These are phyloP conservation scores for Cheilosia pagana DNA, from an alignment of 2,888 invertebrate species.

Conservation along the genomic window DNA sequence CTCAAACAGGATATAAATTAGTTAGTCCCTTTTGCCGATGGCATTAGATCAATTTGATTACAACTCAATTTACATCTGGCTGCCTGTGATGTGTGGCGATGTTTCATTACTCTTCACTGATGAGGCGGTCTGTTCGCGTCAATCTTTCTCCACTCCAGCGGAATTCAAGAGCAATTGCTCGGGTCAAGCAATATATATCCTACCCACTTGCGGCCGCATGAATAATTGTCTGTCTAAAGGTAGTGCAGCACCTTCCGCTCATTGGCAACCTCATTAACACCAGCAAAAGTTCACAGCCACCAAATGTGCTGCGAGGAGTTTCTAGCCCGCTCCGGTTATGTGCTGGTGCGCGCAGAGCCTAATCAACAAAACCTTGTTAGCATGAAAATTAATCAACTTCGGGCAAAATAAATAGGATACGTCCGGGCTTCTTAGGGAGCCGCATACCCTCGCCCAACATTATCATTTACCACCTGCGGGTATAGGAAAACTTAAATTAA, in stretches of 20 bases:
- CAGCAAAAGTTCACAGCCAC: constrained; percentile 61
- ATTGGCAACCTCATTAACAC: constrained; percentile 68
- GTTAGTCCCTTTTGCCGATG: constrained; percentile 49
- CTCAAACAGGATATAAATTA: constrained; percentile 38
- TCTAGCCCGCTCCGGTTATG: constrained; percentile 2
- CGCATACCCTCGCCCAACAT: constrained; percentile 22
- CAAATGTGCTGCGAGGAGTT: constrained; percentile 35
- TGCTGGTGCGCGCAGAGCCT: constrained; percentile 44
- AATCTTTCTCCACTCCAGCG: not conserved
- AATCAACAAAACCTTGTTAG: constrained; percentile 74
- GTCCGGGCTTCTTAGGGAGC: constrained; percentile 46
- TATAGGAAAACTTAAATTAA: constrained; percentile 68
- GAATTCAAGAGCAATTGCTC: constrained; percentile 14
- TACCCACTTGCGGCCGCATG: constrained; percentile 26
- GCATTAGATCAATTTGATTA: constrained; percentile 63
- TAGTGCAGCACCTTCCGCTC: constrained; percentile 17
- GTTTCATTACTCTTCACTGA: constrained; percentile 9
- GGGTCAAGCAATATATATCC: constrained; percentile 33
- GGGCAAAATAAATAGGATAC: constrained; percentile 67
- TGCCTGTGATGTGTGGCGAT: constrained; percentile 27
- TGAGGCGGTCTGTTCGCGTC: not conserved
- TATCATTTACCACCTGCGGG: constrained; percentile 68
- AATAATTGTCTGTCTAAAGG: constrained; percentile 42
- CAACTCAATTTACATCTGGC: constrained; percentile 50
- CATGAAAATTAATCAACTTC: constrained; percentile 75